Evolutionary conservation across 2,888 invertebrate genomes (phyloP), one percentile per base, ranked within the genome.

Genomic region (Hipparchia sbordonii): DNA sequence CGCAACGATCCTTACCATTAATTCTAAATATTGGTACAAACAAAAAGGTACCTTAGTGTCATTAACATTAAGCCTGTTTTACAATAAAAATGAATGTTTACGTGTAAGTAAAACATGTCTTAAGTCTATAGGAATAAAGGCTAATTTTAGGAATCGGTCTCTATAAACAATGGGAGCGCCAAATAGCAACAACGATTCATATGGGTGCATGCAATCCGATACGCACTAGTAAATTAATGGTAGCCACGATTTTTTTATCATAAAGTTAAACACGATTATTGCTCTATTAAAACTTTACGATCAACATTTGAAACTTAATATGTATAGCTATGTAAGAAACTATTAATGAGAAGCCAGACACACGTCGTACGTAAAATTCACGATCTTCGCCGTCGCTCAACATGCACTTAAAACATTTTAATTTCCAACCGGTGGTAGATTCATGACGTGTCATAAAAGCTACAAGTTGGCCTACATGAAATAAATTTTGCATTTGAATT

Each of bases 221-320:
- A 74, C 72, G 77, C 77, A 76, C 77, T 76, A 72, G 73, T 77
- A 76, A 75, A 70, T 73, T 66, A 70, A 67, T 39, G 61, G 67
- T 77, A 39, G 57, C 73, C 61, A 77, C 54, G 57, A 39, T 72
- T 56, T 68, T 51, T n/a, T 54, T 39, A 23, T 13, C 3, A 13
- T 7, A 56, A 56, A 7, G 56, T 23, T 13, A 6, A 13, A 13
- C 6, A 4, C 7, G 48, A 8, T 8, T 48, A 48, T 6, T 1
- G 48, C 48, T 4, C 48, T 48, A 48, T 48, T 48, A 48, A 48
- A 48, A 48, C 23, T 23, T 23, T 23, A 23, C 1, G 23, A 23
- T 23, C 23, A 23, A 23, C 23, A 23, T 23, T 23, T 23, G 23
- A 23, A 23, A 23, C 23, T 23, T 23, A 23, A 23, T 23, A 23